Evolutionary conservation across 2,113 vertebrate species (phyloP).

Genomic region (Alaudala cheleensis): DNA sequence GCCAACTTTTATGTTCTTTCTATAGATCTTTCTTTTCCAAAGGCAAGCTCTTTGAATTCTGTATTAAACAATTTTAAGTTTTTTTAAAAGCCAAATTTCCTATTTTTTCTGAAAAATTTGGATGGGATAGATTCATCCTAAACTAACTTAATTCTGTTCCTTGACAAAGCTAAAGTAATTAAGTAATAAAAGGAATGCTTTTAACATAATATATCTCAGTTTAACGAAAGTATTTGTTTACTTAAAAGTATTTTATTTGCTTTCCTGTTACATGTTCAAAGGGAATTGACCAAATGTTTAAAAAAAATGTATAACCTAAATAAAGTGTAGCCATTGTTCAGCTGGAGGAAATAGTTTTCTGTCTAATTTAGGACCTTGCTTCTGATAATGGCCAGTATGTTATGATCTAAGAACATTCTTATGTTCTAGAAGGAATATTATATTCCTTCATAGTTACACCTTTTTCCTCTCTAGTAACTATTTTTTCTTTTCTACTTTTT

Average conservation of each 20-base stretch:
- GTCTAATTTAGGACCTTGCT: background rate
- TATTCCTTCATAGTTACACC: background rate
- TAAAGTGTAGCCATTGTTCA: background rate
- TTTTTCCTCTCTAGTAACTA: background rate
- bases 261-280: background rate
- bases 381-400: fast-evolving
- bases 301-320: background rate
- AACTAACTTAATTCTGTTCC: background rate
- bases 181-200: background rate
- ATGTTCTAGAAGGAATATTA: background rate
- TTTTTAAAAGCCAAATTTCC: background rate
- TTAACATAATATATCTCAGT: background rate
- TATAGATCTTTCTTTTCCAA: background rate
- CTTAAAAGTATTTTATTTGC: background rate
- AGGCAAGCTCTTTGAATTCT: background rate
- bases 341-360: background rate
- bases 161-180: background rate
- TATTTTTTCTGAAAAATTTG: background rate
- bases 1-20: background rate
- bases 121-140: background rate
- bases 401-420: background rate
- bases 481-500: background rate
- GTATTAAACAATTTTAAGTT: background rate
- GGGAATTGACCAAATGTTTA: background rate
- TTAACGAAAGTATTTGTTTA: background rate